These are phyloP conservation scores for Mythimna impura DNA, from an alignment of 2,888 invertebrate genomes.

Conservation along the genomic window DNA sequence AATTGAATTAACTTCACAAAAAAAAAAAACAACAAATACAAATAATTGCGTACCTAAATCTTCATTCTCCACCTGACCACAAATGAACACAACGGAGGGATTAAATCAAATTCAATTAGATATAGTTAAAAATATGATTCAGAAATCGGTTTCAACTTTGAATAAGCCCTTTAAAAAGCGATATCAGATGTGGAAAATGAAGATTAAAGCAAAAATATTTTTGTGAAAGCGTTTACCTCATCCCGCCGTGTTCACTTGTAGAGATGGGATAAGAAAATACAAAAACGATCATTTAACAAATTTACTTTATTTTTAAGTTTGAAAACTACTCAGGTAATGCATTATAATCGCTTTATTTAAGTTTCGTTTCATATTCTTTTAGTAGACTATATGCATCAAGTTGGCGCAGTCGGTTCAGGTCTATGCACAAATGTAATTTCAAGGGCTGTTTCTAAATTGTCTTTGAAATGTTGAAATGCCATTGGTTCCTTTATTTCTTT, in stretches of 20 bases:
- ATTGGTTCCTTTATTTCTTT: constrained; percentile 22
- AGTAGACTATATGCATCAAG: constrained; percentile 54
- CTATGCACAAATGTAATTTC: constrained; percentile 63
- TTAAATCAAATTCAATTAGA: neutral
- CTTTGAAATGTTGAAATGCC: constrained; percentile 20
- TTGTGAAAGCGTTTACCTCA: constrained; percentile 74
- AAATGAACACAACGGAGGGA: constrained; percentile 80
- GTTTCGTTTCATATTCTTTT: constrained; percentile 13
- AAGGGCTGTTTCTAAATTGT: constrained; percentile 76
- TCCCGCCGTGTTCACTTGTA: constrained; percentile 81
- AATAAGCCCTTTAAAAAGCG: neutral
- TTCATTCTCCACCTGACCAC: constrained; percentile 82
- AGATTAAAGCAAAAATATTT: constrained; percentile 67
- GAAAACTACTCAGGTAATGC: constrained; percentile 21
- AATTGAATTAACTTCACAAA: neutral
- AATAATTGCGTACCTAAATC: constrained; percentile 66
- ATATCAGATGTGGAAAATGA: constrained; percentile 77
- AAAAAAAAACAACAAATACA: neutral
- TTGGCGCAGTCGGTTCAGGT: constrained; percentile 72
- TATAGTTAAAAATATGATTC: constrained; percentile 8
- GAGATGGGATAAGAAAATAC: constrained; percentile 51
- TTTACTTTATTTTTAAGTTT: constrained; percentile 73
- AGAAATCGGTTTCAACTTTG: neutral
- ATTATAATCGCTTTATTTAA: constrained; percentile 22
- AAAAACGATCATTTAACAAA: constrained; percentile 34